phyloP scores from a whole-genome alignment of 2,888 invertebrate genomes.

The Pristionchus fissidentatus region DNA sequence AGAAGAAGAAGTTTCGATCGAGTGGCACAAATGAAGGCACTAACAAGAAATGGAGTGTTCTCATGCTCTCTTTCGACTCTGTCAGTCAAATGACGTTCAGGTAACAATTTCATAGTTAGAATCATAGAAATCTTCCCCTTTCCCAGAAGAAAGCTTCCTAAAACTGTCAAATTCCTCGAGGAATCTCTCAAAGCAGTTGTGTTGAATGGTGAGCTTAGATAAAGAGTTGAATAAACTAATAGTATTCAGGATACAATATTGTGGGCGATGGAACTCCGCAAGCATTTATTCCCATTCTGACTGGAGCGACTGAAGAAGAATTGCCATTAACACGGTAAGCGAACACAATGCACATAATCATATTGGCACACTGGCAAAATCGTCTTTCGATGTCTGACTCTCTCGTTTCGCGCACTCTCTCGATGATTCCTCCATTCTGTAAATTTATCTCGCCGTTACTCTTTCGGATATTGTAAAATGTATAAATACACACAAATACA shows the following conservation, averaged over 20 bases:
- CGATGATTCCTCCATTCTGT: too few relatives aligned
- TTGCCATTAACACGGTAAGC: conserved; percentile 71
- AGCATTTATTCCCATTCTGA: conserved; percentile 76
- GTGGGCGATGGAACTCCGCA: conserved; percentile 70
- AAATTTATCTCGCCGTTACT: too few relatives aligned
- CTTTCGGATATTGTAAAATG: too few relatives aligned
- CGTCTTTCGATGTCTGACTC: too few relatives aligned
- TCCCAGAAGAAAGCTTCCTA: conserved; percentile 84
- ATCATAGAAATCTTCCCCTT: too few relatives aligned
- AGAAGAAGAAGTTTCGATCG: not conserved
- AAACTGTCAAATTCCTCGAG: conserved; percentile 83
- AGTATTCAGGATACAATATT: conserved; percentile 75
- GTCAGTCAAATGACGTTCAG: conserved; percentile 86
- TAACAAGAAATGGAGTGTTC: conserved; percentile 55
- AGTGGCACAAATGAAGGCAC: too few relatives aligned
- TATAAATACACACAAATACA: too few relatives aligned
- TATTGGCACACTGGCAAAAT: too few relatives aligned
- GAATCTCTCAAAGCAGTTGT: conserved; percentile 66
- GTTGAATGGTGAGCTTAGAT: conserved; percentile 1
- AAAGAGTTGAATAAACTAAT: too few relatives aligned
- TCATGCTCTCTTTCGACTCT: conserved; percentile 86
- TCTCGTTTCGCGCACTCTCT: too few relatives aligned
- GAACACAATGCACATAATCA: too few relatives aligned
- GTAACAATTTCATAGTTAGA: not conserved
- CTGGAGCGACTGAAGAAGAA: conserved; percentile 76